Conservation (phyloP, 2,113 vertebrate species). For the Naja naja region DNA sequence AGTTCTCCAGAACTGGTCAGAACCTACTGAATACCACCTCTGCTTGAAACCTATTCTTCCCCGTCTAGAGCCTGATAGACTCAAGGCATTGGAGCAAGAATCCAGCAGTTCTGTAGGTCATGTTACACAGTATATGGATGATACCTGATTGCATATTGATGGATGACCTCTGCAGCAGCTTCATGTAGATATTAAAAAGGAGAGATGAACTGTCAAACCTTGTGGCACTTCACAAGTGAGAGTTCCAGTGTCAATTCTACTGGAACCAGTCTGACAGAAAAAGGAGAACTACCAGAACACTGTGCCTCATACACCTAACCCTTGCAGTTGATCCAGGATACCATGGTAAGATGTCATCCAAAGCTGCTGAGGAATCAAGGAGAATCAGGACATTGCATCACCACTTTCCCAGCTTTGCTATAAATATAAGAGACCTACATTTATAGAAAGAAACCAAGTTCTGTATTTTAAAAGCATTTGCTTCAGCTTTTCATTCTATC, state of each 20-base stretch:
- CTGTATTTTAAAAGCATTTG: not conserved
- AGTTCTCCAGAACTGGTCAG: too few relatives aligned
- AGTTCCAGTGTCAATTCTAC: not conserved
- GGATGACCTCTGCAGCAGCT: not conserved
- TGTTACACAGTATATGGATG: not conserved
- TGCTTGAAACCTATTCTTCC: not conserved
- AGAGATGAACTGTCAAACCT: not conserved
- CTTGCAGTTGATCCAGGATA: not conserved
- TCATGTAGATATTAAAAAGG: not conserved
- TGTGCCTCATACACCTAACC: not conserved
- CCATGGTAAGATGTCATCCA: not conserved
- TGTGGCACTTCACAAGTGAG: not conserved
- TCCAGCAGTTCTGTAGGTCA: not conserved
- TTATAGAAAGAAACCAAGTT: not conserved
- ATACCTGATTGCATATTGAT: not conserved
- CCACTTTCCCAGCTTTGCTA: not conserved
- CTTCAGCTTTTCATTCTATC: not conserved
- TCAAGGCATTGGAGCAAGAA: not conserved
- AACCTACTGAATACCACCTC: too few relatives aligned
- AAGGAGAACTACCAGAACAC: not conserved
- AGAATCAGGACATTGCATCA: not conserved
- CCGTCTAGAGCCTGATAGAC: not conserved
- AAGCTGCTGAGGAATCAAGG: not conserved
- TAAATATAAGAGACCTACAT: not conserved
- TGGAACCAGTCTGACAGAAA: not conserved